Evolutionary conservation across 2,888 invertebrate species (phyloP).

Genomic region (Rotaria sp.): DNA sequence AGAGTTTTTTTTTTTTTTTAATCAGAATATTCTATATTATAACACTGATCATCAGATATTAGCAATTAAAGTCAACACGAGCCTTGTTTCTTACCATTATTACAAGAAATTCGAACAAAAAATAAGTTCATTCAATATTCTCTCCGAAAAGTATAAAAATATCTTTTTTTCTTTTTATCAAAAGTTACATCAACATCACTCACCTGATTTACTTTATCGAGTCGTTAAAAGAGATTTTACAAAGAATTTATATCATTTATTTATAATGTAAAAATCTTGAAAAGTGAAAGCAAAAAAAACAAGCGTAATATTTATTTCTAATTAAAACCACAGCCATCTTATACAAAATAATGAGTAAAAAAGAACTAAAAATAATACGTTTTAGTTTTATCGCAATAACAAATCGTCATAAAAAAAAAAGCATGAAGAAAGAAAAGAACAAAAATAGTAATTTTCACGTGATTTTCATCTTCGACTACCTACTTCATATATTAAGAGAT

Average conservation of each 20-base stretch:
- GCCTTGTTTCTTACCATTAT: too few relatives aligned
- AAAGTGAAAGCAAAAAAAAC: not conserved
- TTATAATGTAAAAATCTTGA: not conserved
- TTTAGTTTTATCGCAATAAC: not conserved
- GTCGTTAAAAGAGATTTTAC: too few relatives aligned
- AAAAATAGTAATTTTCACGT: not conserved
- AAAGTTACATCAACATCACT: not conserved
- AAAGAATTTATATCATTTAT: not conserved
- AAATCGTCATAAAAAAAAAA: not conserved
- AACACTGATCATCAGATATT: not conserved
- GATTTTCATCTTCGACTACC: not conserved
- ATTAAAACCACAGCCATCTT: not conserved
- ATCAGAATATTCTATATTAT: not conserved
- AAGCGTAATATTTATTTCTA: not conserved
- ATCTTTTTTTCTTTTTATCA: too few relatives aligned
- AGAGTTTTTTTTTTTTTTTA: not conserved
- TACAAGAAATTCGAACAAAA: too few relatives aligned
- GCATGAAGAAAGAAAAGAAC: not conserved
- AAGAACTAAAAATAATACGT: not conserved
- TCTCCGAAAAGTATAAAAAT: too few relatives aligned
- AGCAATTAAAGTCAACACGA: not conserved
- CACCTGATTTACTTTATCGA: not conserved
- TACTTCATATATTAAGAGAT: not conserved
- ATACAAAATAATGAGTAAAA: not conserved
- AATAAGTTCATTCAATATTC: too few relatives aligned